phyloP scores from a whole-genome alignment of 2,113 vertebrate species.

The Percina caprodes region DNA sequence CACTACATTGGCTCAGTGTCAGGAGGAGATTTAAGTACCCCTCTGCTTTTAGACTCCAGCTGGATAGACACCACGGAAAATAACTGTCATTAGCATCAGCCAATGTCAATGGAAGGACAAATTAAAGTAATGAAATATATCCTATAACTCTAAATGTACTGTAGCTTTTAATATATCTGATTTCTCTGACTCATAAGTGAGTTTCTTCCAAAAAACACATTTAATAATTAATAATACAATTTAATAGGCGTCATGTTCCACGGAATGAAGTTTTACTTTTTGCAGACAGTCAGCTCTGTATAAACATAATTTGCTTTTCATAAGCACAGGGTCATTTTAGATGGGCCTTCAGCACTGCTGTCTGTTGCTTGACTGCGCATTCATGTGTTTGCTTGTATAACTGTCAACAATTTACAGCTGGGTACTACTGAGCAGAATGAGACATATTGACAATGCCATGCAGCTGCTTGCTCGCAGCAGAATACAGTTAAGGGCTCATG shows the following conservation, averaged over 20 bases:
- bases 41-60: constrained; percentile 78
- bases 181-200: constrained; percentile 23
- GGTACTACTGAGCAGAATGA: constrained; percentile 67
- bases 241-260: neutral
- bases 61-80: constrained; percentile 74
- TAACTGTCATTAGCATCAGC: constrained; percentile 68
- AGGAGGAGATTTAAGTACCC: constrained; percentile 76
- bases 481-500: constrained; percentile 63
- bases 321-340: constrained; percentile 46
- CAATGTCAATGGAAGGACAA: constrained; percentile 76
- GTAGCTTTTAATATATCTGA: constrained; percentile 39
- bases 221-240: constrained; percentile 51
- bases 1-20: constrained; percentile 63
- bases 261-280: constrained; percentile 39
- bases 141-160: constrained; percentile 33
- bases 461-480: constrained; percentile 65
- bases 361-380: constrained; percentile 62
- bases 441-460: constrained; percentile 66
- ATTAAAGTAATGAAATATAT: constrained; percentile 69
- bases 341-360: constrained; percentile 46
- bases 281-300: constrained; percentile 37
- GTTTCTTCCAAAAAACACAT: constrained; percentile 52
- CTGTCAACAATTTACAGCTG: constrained; percentile 76
- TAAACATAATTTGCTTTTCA: constrained; percentile 48
- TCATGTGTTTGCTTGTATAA: constrained; percentile 74